Evolutionary conservation across 2,797 vertebrate species (phyloP), one percentile per base, ranked within the genome.

Genomic region (Zenarchopterus dispar): DNA sequence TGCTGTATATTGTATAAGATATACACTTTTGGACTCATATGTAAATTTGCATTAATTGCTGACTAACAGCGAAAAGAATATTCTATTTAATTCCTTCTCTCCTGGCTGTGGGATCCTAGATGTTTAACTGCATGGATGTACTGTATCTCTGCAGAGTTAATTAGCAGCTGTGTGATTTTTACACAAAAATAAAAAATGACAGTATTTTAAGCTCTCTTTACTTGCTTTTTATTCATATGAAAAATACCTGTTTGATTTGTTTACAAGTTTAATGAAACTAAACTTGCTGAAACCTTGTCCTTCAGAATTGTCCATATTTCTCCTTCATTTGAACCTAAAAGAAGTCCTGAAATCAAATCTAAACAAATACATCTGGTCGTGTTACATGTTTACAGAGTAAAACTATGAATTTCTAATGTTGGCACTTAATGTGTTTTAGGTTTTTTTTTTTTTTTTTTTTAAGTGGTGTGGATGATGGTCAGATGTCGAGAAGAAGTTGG

Each of bases 151-250:
- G 95, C 94, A 97, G 94, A 95, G 93, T 95, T 92, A 93, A 96
- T 94, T 97, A 96, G 95, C 95, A 95, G 88, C 91, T 95, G 93
- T 96, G 94, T 97, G 94, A 95, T 96, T 96, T 98, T 97, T 97
- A 96, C 93, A 96, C 92, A 94, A 96, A 91, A 93, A 96, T 96
- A 97, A 97, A 96, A 93, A 96, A 47, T 28, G n/a, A 95, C 94
- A 96, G 91, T 95, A 96, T 97, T 97, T 98, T 96, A 96, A 94
- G 85, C 60, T 49, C 64, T 65, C 63, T 75, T 33, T 24, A 48
- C 21, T 57, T 36, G 41, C 24, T 24, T 28, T 61, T 65, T 41
- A 11, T 58, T 63, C 31, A n/a, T 43, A 17, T n/a, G 16, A 17
- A 31, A 8, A 42, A 41, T 7, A 15, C 11, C 8, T 3, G 44